A percentile compares a stretch with the other conserved stretches of the same genome.
Evolutionary conservation across 2,888 invertebrate species (phyloP).

Genomic region (Meliscaeva auricollis): DNA sequence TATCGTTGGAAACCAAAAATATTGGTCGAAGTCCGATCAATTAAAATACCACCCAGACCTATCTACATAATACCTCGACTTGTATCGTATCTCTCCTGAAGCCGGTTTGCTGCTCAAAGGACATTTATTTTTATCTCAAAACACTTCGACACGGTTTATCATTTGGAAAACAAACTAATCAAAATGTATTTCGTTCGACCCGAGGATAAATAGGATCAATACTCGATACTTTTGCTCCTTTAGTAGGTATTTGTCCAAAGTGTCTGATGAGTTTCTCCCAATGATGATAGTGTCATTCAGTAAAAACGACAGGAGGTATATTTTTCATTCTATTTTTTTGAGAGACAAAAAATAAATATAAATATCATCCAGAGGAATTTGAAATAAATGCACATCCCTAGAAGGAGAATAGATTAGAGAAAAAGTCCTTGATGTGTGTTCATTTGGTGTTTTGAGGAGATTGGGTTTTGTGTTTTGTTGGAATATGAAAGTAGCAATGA

Average conservation of each 20-base stretch:
- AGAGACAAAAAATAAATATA: slow-evolving; percentile 18
- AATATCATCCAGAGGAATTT: slow-evolving; percentile 22
- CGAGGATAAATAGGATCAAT: slow-evolving; percentile 45
- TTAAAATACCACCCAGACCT: slow-evolving; percentile 73
- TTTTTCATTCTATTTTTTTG: background rate
- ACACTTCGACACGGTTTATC: slow-evolving; percentile 74
- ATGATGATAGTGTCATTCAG: slow-evolving; percentile 68
- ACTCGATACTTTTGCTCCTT: slow-evolving; percentile 25
- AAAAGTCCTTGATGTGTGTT: slow-evolving; percentile 28
- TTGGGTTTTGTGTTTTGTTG: slow-evolving; percentile 43
- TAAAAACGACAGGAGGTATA: slow-evolving; percentile 62
- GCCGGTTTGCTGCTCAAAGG: slow-evolving; percentile 55
- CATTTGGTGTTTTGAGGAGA: background rate
- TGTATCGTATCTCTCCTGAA: background rate
- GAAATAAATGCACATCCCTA: slow-evolving; percentile 54
- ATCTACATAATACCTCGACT: background rate
- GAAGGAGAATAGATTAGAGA: slow-evolving; percentile 34
- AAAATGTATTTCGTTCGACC: slow-evolving; percentile 42
- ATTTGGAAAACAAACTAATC: slow-evolving; percentile 70
- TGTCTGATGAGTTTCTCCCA: slow-evolving; percentile 40
- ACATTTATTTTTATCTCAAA: slow-evolving; percentile 64
- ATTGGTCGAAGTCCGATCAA: slow-evolving; percentile 60
- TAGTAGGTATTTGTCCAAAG: slow-evolving; percentile 62
- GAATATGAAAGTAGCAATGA: slow-evolving; percentile 61
- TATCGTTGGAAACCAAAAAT: slow-evolving; percentile 43